Conservation (phyloP, 2,888 invertebrate species). For the Geotrupes spiniger region DNA sequence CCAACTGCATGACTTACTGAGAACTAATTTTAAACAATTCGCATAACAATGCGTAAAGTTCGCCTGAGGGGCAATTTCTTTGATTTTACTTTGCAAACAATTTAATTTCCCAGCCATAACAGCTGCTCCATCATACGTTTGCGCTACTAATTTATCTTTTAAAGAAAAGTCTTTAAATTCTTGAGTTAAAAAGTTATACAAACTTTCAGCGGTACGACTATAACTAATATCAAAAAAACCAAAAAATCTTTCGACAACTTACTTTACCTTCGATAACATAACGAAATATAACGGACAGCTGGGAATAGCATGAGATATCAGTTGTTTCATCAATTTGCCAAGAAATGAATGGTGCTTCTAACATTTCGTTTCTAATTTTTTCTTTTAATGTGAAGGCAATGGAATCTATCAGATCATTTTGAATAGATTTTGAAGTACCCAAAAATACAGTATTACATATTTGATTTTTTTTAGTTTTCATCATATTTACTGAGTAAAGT, state of each 20-base stretch:
- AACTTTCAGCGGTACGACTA: neutral
- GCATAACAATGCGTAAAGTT: slow-evolving; percentile 22
- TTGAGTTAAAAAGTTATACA: neutral
- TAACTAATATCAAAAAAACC: neutral
- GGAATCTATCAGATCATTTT: too few relatives aligned
- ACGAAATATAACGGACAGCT: neutral
- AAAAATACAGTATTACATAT: neutral
- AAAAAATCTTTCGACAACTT: neutral
- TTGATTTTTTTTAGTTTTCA: neutral
- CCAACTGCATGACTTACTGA: too few relatives aligned
- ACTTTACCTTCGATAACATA: neutral
- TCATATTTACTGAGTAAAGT: slow-evolving; percentile 3
- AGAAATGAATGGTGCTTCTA: too few relatives aligned
- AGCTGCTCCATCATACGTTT: slow-evolving; percentile 15
- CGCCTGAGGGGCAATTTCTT: slow-evolving; percentile 13
- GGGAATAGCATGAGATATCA: neutral
- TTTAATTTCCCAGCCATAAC: slow-evolving; percentile 12
- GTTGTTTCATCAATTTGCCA: too few relatives aligned
- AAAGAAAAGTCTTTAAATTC: neutral
- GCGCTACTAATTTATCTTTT: slow-evolving; percentile 9
- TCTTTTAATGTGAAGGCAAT: too few relatives aligned
- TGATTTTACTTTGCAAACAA: slow-evolving; percentile 14
- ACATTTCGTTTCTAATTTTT: too few relatives aligned
- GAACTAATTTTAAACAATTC: slow-evolving; percentile 18
- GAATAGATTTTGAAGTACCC: too few relatives aligned